Evolutionary conservation across 1,140 invertebrate genomes (phyloP).

Genomic region (Steinernema feltiae): DNA sequence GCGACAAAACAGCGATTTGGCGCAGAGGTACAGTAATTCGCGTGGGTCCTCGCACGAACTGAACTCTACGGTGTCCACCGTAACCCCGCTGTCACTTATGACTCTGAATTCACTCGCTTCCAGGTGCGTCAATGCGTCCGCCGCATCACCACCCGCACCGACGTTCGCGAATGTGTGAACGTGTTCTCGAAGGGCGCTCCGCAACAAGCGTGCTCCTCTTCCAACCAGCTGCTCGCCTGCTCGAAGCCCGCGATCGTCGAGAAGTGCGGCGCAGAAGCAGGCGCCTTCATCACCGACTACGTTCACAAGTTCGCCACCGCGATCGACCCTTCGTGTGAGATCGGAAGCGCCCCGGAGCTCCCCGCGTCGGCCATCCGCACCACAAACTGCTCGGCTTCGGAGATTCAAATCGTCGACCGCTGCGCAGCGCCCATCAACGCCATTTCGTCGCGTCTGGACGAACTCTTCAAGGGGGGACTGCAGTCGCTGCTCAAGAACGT

Average conservation of each 20-base stretch:
- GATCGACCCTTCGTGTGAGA: constrained; percentile 45
- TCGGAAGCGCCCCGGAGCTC: constrained; percentile 21
- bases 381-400: constrained; percentile 39
- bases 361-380: not conserved
- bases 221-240: constrained; percentile 47
- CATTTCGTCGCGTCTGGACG: constrained; percentile 41
- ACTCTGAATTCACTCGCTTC: no score
- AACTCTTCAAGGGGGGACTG: constrained; percentile 52
- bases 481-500: constrained; percentile 54
- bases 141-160: constrained; percentile 33
- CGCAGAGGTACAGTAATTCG: no score
- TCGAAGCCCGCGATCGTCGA: constrained; percentile 38
- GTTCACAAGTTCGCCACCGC: constrained; percentile 44
- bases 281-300: constrained; percentile 44
- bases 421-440: constrained; percentile 51
- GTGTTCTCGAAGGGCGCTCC: constrained; percentile 52
- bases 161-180: constrained; percentile 48
- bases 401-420: constrained; percentile 49
- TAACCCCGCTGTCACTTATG: no score
- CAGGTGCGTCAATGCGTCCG: constrained; percentile 47
- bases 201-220: constrained; percentile 47
- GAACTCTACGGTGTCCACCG: no score
- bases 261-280: constrained; percentile 41
- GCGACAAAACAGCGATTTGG: no score
- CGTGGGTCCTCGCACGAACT: no score